phyloP scores from a whole-genome alignment of 2,888 invertebrate species.

The Cantharis flavilabris region DNA sequence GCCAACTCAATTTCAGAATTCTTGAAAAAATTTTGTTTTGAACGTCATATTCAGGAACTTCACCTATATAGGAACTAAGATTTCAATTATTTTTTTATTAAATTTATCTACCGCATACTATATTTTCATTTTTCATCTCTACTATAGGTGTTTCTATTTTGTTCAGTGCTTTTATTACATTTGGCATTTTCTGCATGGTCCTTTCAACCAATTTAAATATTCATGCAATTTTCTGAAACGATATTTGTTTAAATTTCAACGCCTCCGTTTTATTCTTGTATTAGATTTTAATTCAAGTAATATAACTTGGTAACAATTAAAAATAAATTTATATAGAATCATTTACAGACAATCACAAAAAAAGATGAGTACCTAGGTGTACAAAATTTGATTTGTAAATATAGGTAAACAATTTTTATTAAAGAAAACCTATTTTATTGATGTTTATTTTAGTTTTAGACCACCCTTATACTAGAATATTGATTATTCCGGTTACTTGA shows the following conservation, averaged over 20 bases:
- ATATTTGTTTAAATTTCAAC: neutral
- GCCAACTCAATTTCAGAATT: neutral
- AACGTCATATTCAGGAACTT: neutral
- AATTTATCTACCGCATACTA: neutral
- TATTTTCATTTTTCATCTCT: neutral
- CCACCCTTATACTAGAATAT: neutral
- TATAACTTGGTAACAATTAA: neutral
- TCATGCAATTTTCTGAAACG: neutral
- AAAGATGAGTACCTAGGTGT: too few species aligned
- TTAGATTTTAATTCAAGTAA: neutral
- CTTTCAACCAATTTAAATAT: neutral
- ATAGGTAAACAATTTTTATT: too few species aligned
- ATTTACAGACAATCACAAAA: neutral
- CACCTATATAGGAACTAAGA: neutral
- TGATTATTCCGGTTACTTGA: neutral
- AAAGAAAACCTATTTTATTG: neutral
- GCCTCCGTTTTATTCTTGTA: neutral
- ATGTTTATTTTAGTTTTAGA: neutral
- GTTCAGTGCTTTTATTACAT: neutral
- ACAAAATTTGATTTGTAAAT: too few species aligned
- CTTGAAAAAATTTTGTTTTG: neutral
- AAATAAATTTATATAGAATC: neutral
- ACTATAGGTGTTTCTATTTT: neutral
- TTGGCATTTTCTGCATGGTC: neutral
- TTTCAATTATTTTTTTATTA: neutral